Conservation (phyloP, 2,888 invertebrate species). For the Conomelus anceps region DNA sequence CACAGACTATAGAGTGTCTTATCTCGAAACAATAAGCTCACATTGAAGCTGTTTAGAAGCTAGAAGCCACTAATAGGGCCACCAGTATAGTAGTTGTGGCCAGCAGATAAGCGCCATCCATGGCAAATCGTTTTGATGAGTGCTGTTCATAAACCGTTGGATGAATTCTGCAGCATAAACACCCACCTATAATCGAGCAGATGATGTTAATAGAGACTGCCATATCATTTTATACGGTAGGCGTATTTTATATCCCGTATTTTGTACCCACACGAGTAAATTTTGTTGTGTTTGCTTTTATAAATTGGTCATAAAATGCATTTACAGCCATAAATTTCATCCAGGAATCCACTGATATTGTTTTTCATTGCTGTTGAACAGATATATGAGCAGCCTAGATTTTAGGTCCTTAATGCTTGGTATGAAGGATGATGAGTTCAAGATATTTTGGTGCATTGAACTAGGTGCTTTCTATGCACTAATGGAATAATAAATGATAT, state of each 20-base stretch:
- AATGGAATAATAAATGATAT: no score
- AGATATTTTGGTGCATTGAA: no score
- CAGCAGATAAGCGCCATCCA: background rate
- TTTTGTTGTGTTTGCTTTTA: background rate
- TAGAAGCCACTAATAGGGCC: no score
- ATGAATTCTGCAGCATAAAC: background rate
- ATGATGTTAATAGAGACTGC: background rate
- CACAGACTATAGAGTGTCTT: no score
- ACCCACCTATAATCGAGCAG: background rate
- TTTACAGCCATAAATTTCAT: background rate
- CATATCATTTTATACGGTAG: background rate
- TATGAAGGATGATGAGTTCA: background rate
- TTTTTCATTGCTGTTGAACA: background rate
- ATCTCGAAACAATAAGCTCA: no score
- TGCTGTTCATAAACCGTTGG: background rate
- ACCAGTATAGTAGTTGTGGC: background rate
- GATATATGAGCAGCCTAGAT: background rate
- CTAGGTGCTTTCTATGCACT: no score
- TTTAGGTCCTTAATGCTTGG: background rate
- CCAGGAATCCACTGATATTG: background rate
- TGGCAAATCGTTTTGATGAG: background rate
- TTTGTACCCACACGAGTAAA: background rate
- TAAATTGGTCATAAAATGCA: background rate
- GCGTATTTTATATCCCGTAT: background rate
- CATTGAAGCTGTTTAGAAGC: no score